Evolutionary conservation across 2,888 invertebrate species (phyloP), one percentile per base, ranked within the genome.

Genomic region (Pristionchus entomophagus): DNA sequence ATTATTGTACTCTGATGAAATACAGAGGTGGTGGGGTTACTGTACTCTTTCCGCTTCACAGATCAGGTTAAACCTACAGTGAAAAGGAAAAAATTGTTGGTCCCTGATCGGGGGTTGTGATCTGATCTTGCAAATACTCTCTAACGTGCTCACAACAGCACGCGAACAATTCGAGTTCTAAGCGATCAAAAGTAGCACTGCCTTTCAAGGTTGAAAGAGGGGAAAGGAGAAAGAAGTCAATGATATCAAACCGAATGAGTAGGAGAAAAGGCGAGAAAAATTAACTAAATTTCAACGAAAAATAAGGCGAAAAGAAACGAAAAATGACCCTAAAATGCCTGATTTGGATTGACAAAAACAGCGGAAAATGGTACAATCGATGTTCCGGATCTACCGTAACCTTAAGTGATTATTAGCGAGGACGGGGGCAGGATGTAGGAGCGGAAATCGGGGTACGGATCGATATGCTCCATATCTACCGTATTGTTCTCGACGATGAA

Each of bases 331-430:
- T 65, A 32, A 26, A 5, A 26, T 65, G 4, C 8, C 5, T 26
- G 10, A 35, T 4, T 5, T 35, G 10, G 65, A 35, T 19, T 4
- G 35, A 65, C 35, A 59, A 26, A 5, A 62, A 26, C 32, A 17
- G 26, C 29, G 26, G 32, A 17, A 62, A 12, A 22, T 0, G n/a
- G 26, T 26, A 26, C 62, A 26, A 62, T 62, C 62, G 56, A 26
- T 4, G n/a, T n/a, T n/a, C n/a, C n/a, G n/a, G n/a, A 56, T 26
- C 26, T 59, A 29, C 12, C 51, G 51, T 59, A 0, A n/a, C n/a
- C 32, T 29, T 73, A 80, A 49, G 78, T 80, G 51, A 80, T 29
- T 80, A 80, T 51, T 29, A 80, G 78, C 29, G 78, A 80, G 26
- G 78, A 80, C 3, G 29, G 51, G 35, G 82, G 41, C 6, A 59